phyloP scores from a whole-genome alignment of 2,888 invertebrate genomes.

The Eristalinus sepulchralis region DNA sequence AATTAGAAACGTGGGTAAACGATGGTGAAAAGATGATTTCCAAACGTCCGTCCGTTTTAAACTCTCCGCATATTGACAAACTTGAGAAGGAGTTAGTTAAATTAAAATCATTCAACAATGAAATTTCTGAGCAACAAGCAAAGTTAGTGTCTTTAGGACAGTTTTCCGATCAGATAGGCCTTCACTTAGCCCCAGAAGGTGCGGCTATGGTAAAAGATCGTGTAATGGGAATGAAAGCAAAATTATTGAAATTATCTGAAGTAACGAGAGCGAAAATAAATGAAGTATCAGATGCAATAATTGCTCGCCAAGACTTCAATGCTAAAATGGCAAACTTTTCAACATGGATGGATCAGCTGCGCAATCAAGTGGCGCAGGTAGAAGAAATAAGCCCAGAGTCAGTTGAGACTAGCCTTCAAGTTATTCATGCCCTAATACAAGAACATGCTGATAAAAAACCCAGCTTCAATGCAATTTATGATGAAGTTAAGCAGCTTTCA shows the following conservation, averaged over 20 bases:
- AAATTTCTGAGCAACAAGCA: slow-evolving; percentile 92
- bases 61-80: slow-evolving; percentile 88
- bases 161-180: slow-evolving; percentile 89
- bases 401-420: slow-evolving; percentile 89
- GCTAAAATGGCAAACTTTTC: slow-evolving; percentile 89
- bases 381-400: slow-evolving; percentile 91
- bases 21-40: slow-evolving; percentile 85
- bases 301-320: slow-evolving; percentile 91
- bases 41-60: slow-evolving; percentile 84
- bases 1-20: slow-evolving; percentile 89
- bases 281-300: slow-evolving; percentile 89
- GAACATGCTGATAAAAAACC: slow-evolving; percentile 93
- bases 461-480: slow-evolving; percentile 88
- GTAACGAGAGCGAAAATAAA: slow-evolving; percentile 89
- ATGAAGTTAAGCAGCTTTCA: slow-evolving; percentile 90
- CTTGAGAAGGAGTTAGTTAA: slow-evolving; percentile 89
- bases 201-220: slow-evolving; percentile 87
- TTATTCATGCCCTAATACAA: slow-evolving; percentile 89
- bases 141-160: slow-evolving; percentile 90
- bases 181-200: slow-evolving; percentile 90
- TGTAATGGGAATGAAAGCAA: slow-evolving; percentile 87
- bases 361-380: slow-evolving; percentile 87
- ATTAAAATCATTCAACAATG: slow-evolving; percentile 90
- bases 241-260: slow-evolving; percentile 89
- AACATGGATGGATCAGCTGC: slow-evolving; percentile 89